Conservation (phyloP, 2,888 invertebrate genomes). For the Exephanes ischioxanthus region DNA sequence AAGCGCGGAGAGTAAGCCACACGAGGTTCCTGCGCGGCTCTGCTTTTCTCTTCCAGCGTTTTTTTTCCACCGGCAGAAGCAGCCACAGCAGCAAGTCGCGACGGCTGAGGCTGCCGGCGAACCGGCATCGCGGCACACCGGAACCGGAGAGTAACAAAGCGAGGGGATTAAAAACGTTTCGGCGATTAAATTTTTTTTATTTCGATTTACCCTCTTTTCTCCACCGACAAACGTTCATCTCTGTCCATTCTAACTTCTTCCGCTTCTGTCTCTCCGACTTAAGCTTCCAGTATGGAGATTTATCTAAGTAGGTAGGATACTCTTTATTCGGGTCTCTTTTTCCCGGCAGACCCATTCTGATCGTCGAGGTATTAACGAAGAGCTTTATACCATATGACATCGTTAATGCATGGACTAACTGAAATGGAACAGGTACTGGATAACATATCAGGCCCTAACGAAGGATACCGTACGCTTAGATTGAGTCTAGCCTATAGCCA, state of each 20-base stretch:
- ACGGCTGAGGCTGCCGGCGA: conserved; percentile 37
- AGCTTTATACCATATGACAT: too few species aligned
- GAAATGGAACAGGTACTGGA: too few species aligned
- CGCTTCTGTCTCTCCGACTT: conserved; percentile 19
- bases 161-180: conserved; percentile 65
- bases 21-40: conserved; percentile 19
- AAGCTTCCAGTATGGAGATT: neutral
- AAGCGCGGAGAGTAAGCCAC: conserved; percentile 28
- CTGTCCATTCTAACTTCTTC: conserved; percentile 6
- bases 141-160: conserved; percentile 57
- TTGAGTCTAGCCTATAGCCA: too few species aligned
- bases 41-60: conserved; percentile 51
- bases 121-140: conserved; percentile 39
- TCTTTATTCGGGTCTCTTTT: too few species aligned
- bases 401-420: too few species aligned
- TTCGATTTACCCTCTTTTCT: conserved; percentile 36
- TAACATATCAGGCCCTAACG: too few species aligned
- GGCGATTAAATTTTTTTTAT: conserved; percentile 58
- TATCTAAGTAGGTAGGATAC: too few species aligned
- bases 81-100: conserved; percentile 43
- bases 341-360: too few species aligned
- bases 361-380: too few species aligned
- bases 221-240: conserved; percentile 12
- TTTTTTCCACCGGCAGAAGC: conserved; percentile 23
- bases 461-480: too few species aligned